These are phyloP conservation scores for Glaucopsyche alexis DNA, from an alignment of 2,888 invertebrate genomes.

Conservation along the genomic window DNA sequence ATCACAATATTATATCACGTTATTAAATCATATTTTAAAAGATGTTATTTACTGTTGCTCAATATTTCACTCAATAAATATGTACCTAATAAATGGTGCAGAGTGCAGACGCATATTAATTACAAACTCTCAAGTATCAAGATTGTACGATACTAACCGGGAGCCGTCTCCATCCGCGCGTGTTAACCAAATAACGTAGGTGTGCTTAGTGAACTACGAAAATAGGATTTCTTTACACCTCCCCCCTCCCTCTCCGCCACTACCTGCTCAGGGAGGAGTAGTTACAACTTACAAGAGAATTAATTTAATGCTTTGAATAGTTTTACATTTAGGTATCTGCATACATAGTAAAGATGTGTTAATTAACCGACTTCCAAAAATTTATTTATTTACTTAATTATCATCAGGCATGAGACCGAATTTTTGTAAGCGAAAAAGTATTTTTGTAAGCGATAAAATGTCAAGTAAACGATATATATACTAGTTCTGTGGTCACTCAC, in stretches of 20 bases:
- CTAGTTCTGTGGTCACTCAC: too few species aligned
- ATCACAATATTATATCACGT: too few species aligned
- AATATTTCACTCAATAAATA: neutral
- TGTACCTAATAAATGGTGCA: neutral
- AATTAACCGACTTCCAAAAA: too few species aligned
- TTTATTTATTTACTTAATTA: too few species aligned
- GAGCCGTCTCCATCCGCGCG: conserved; percentile 72
- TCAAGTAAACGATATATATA: too few species aligned
- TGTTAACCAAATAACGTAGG: conserved; percentile 72
- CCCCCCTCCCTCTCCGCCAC: conserved; percentile 39
- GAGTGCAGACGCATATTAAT: neutral
- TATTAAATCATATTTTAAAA: too few species aligned
- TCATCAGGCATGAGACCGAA: too few species aligned
- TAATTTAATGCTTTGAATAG: neutral
- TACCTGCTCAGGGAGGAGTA: neutral
- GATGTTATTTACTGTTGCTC: too few species aligned
- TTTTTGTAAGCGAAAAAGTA: too few species aligned
- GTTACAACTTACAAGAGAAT: neutral
- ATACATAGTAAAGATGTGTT: too few species aligned
- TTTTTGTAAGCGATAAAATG: too few species aligned
- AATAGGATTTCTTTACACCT: conserved; percentile 74
- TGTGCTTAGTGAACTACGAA: conserved; percentile 78
- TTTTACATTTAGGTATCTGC: too few species aligned
- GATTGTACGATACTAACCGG: conserved; percentile 50
- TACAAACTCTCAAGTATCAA: conserved; percentile 54